Percentiles rank a stretch among this genome's conserved stretches.
phyloP scores from a whole-genome alignment of 2,888 invertebrate genomes.

The Parapristionchus giblindavisi region DNA sequence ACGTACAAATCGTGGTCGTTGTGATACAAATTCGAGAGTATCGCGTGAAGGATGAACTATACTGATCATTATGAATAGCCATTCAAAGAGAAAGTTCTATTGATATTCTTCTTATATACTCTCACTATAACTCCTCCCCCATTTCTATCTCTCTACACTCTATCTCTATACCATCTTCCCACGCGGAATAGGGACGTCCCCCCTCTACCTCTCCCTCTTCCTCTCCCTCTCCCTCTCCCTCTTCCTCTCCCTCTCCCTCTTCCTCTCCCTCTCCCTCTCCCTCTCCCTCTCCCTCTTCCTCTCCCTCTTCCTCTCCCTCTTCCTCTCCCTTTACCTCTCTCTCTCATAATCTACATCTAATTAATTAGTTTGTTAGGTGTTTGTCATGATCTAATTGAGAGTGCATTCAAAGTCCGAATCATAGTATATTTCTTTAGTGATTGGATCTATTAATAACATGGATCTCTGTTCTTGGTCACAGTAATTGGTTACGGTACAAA shows the following conservation, averaged over 20 bases:
- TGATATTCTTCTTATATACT: slow-evolving; percentile 26
- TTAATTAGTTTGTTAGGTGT: too few species aligned
- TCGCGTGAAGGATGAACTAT: slow-evolving; percentile 58
- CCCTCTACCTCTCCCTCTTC: slow-evolving; percentile 20
- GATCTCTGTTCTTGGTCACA: too few species aligned
- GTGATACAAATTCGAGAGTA: slow-evolving; percentile 53
- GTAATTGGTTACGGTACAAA: too few species aligned
- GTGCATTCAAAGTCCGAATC: too few species aligned
- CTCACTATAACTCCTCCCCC: slow-evolving; percentile 1
- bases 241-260: slow-evolving; percentile 9
- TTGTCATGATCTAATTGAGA: too few species aligned
- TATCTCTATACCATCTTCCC: slow-evolving; percentile 7
- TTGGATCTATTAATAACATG: too few species aligned
- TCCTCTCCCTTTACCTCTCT: too few species aligned
- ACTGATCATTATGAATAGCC: slow-evolving; percentile 50
- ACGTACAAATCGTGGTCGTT: slow-evolving; percentile 37
- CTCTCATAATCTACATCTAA: too few species aligned
- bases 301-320: too few species aligned
- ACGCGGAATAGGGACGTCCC: slow-evolving; percentile 1
- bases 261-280: too few species aligned
- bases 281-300: too few species aligned
- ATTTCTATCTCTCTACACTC: not conserved
- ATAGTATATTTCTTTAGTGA: too few species aligned
- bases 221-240: not conserved
- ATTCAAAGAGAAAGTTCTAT: slow-evolving; percentile 17